These are phyloP conservation scores for Mallotus villosus DNA, from an alignment of 2,797 vertebrate species.

Conservation along the genomic window DNA sequence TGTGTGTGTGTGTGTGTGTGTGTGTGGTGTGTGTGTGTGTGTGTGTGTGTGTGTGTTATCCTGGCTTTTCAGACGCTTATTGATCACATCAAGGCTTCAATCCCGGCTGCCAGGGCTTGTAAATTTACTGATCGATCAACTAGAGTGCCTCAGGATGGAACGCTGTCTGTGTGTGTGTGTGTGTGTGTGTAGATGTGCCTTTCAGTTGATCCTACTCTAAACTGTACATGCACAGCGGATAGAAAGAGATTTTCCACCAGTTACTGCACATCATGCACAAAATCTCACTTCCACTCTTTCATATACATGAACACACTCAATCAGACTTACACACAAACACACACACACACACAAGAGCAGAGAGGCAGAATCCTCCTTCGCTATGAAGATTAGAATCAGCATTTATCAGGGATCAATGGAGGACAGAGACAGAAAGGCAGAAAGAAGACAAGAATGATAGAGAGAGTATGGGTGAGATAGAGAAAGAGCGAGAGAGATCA, in stretches of 20 bases:
- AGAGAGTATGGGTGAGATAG: background rate
- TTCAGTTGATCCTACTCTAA: background rate
- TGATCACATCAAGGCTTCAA: constrained; percentile 11
- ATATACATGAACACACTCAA: background rate
- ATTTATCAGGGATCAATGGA: constrained; percentile 6
- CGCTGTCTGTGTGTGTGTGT: background rate
- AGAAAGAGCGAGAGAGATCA: constrained; percentile 5
- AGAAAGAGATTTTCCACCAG: background rate
- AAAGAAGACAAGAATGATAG: background rate
- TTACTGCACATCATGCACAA: background rate
- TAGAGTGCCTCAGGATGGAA: background rate
- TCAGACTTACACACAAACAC: constrained; percentile 1
- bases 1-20: constrained; percentile 14
- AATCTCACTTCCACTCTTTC: background rate
- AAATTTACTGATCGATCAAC: constrained; percentile 11
- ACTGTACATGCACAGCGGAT: background rate
- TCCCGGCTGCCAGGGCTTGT: background rate
- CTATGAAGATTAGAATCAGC: constrained; percentile 14
- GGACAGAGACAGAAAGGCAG: background rate
- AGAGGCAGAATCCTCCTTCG: background rate
- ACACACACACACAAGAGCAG: constrained; percentile 4
- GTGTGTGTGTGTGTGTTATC: constrained; percentile 12
- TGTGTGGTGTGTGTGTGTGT: constrained; percentile 4
- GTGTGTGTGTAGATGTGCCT: constrained; percentile 8
- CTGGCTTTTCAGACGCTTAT: constrained; percentile 11